phyloP scores from a whole-genome alignment of 2,113 vertebrate species.

The Mustelus asterias region DNA sequence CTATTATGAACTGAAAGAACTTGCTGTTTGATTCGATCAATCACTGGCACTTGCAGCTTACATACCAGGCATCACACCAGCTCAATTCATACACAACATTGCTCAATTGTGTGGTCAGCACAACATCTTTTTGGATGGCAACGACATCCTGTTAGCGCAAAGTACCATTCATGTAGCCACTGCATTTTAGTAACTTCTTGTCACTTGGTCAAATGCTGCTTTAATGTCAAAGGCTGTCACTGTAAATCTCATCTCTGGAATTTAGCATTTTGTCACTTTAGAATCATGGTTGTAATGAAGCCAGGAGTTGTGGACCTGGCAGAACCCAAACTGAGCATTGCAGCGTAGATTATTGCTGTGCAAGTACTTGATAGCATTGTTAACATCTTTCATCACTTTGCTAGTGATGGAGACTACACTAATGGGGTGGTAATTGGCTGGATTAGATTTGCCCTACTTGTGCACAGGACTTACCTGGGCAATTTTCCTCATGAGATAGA shows the following conservation, averaged over 20 bases:
- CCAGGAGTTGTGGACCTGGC: neutral
- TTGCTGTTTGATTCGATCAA: neutral
- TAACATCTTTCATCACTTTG: neutral
- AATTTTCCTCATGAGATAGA: neutral
- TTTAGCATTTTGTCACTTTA: neutral
- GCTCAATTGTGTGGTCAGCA: neutral
- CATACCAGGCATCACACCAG: no score
- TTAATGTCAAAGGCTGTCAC: neutral
- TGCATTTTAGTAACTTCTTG: neutral
- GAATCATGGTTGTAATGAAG: neutral
- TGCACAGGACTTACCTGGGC: neutral
- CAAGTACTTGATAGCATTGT: neutral
- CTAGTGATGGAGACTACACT: neutral
- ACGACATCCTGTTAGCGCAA: neutral
- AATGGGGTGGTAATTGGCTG: neutral
- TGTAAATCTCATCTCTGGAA: neutral
- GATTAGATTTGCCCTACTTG: no score
- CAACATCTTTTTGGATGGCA: neutral
- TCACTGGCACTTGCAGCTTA: neutral
- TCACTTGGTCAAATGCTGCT: neutral
- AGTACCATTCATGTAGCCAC: neutral
- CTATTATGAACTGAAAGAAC: neutral
- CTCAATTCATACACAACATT: neutral
- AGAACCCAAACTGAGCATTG: neutral
- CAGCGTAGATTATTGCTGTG: neutral